Base-by-base conservation (phyloP, 2,113 vertebrate species). In the Equus quagga region DNA sequence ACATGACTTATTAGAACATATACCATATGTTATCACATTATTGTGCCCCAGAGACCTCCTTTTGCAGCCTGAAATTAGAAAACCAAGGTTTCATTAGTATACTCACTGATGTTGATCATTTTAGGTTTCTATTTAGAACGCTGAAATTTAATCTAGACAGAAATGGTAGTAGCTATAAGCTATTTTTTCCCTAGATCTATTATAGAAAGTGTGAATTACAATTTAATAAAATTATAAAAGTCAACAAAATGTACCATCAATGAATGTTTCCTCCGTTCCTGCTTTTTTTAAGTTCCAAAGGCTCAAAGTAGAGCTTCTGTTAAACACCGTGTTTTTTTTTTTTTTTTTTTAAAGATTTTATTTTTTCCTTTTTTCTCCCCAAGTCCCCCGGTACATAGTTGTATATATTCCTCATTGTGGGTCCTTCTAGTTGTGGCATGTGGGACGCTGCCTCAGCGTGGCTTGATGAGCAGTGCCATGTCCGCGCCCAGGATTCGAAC, bases 31-130 rank as follows among this genome's bases (percentile, higher is more conserved):
- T 98, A 98, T 94, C 98, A 97, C 98, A 98, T 98, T 97, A 97
- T 98, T 96, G 96, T 96, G 97, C 98, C 98, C 98, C 96, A 96
- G 98, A 98, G 99, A 99, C 98, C 97, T 96, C 80, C 73, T 98
- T 98, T 98, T 98, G 98, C 97, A 98, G 92, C 92, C 69, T 92
- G 96, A 99, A 99, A 99, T 99, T 95, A 98, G 98, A 98, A 98
- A 99, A 99, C 96, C 97, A 99, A 98, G 98, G 95, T 98, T 97
- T 98, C 97, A 92, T 96, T 98, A 98, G 97, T 88, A 92, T 96
- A 97, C 95, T 98, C 93, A 96, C 33, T 96, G 96, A 99, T 97
- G 83, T 96, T 97, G 97, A 97, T 98, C 98, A 99, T 98, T 98
- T 98, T 95, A 97, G 96, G 93, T 89, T 98, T 49, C 69, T 85